Evolutionary conservation across 92 coral and sea anemone genomes (phyloP).

Genomic region (Porites rus): DNA sequence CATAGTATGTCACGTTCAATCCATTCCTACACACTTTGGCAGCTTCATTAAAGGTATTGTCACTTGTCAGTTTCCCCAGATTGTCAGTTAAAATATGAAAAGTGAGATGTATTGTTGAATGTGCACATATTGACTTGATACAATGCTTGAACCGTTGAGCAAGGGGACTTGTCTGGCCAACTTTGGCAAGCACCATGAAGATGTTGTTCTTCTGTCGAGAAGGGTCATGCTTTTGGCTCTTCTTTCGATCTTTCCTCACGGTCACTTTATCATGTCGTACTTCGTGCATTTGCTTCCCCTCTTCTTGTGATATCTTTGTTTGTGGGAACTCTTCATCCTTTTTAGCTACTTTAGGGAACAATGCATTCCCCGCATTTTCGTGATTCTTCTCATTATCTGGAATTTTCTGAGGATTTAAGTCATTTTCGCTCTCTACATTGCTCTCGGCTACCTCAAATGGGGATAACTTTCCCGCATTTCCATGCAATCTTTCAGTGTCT

Average conservation of each 20-base stretch:
- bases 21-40: conserved; percentile 50
- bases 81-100: conserved; percentile 78
- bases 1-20: conserved; percentile 67
- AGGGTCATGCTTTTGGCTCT: background rate
- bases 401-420: background rate
- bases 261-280: background rate
- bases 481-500: background rate
- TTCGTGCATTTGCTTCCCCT: background rate
- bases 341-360: background rate
- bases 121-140: conserved; percentile 74
- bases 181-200: conserved; percentile 65
- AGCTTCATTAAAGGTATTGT: conserved; percentile 51
- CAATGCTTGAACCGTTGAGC: conserved; percentile 66
- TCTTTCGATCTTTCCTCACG: background rate
- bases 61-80: conserved; percentile 52
- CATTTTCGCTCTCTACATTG: no score
- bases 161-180: conserved; percentile 62
- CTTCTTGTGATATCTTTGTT: background rate
- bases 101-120: conserved; percentile 57
- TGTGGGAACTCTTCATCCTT: background rate
- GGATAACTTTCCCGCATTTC: background rate
- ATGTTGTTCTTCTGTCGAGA: conserved; percentile 41
- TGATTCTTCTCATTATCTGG: background rate
- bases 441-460: conserved; percentile 1
- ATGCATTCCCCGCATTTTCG: background rate